Conservation (phyloP, 1,140 invertebrate species). For the Danaus melanippus region DNA sequence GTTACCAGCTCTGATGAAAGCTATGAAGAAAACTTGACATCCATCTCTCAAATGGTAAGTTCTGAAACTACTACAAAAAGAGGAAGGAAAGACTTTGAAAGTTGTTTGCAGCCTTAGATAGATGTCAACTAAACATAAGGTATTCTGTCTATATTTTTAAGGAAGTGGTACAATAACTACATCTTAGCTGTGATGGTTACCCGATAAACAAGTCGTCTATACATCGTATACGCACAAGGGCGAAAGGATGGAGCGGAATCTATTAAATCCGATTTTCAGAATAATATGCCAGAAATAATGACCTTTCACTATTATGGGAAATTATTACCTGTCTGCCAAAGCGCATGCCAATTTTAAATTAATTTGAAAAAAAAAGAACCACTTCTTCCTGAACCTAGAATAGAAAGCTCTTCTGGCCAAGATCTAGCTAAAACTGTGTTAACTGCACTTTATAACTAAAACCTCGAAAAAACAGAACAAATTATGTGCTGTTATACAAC, state of each 20-base stretch:
- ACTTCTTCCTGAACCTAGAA: background rate
- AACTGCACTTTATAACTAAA: conserved; percentile 2
- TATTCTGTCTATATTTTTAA: conserved; percentile 2
- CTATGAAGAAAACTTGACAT: no score
- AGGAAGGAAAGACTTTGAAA: conserved; percentile 1
- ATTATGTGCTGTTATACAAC: conserved; percentile 22
- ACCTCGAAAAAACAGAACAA: conserved; percentile 13
- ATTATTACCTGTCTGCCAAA: conserved; percentile 16
- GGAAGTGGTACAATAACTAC: background rate
- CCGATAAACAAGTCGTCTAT: conserved; percentile 17
- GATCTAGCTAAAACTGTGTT: conserved; percentile 2
- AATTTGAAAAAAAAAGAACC: conserved; percentile 3
- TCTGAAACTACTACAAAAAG: no score
- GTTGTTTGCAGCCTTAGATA: conserved; percentile 19
- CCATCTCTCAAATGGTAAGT: no score
- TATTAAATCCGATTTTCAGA: conserved; percentile 18
- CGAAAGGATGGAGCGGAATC: conserved; percentile 5
- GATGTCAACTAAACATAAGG: conserved; percentile 21
- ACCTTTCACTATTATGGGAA: conserved; percentile 13
- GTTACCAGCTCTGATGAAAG: no score
- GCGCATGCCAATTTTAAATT: background rate
- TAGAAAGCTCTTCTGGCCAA: background rate
- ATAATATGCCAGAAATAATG: conserved; percentile 3
- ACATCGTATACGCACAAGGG: conserved; percentile 11
- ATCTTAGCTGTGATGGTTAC: conserved; percentile 9